phyloP scores from a whole-genome alignment of 1,140 invertebrate species.

The Drosophila rhopaloa region DNA sequence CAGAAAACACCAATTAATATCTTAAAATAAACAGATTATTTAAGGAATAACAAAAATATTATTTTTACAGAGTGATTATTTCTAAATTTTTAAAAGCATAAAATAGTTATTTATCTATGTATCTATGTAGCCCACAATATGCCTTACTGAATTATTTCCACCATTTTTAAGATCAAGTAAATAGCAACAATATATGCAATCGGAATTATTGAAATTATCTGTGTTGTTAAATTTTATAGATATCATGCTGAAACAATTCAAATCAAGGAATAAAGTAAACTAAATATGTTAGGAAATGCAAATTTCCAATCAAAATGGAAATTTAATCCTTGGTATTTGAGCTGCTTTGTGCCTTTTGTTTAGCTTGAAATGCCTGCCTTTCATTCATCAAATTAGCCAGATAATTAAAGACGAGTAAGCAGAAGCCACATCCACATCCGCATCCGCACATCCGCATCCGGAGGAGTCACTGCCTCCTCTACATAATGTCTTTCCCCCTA shows the following conservation, averaged over 20 bases:
- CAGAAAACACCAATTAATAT: too few relatives aligned
- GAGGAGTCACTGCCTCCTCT: neutral
- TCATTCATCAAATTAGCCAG: conserved; percentile 37
- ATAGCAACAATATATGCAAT: too few relatives aligned
- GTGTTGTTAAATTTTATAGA: too few relatives aligned
- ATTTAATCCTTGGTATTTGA: neutral
- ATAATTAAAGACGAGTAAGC: conserved; percentile 27
- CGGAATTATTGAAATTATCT: too few relatives aligned
- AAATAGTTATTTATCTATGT: too few relatives aligned
- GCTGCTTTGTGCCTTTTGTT: neutral
- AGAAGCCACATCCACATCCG: conserved; percentile 4
- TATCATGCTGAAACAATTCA: neutral
- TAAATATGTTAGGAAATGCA: neutral
- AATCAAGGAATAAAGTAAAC: neutral
- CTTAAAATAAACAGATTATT: too few relatives aligned
- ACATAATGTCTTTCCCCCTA: neutral
- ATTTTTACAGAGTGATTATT: too few relatives aligned
- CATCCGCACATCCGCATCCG: neutral
- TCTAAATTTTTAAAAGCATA: too few relatives aligned
- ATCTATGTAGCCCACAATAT: too few relatives aligned
- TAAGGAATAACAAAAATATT: too few relatives aligned
- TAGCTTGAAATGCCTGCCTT: neutral
- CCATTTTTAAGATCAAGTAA: too few relatives aligned
- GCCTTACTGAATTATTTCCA: too few relatives aligned
- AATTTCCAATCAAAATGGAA: neutral